A percentile compares a stretch with the other conserved stretches of the same genome.
Evolutionary conservation across 2,797 vertebrate genomes (phyloP).

Genomic region (Oreochromis mossambicus): DNA sequence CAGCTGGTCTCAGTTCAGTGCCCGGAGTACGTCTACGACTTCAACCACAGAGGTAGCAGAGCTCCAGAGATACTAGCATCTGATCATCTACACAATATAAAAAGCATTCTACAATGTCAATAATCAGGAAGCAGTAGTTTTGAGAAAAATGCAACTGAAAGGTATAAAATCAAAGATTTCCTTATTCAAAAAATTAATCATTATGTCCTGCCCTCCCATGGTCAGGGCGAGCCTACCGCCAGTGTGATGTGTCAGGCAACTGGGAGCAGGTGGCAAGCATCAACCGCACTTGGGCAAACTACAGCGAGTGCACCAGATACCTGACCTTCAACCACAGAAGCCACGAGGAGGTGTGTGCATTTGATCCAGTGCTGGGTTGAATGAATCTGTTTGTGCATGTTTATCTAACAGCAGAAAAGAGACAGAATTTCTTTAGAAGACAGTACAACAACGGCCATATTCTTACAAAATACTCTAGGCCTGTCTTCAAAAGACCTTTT

Average conservation of each 20-base stretch:
- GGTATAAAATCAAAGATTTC: neutral
- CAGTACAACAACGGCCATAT: neutral
- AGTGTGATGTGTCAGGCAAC: conserved; percentile 76
- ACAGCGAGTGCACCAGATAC: conserved; percentile 85
- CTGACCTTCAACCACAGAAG: conserved; percentile 74
- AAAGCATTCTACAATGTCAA: neutral
- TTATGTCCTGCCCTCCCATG: neutral
- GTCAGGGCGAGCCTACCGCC: conserved; percentile 84
- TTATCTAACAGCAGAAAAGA: neutral
- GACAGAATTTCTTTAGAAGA: neutral
- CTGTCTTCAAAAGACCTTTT: neutral
- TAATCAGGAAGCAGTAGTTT: neutral
- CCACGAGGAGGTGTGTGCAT: conserved; percentile 77
- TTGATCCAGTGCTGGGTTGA: neutral
- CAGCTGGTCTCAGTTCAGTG: conserved; percentile 81
- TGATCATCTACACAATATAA: neutral
- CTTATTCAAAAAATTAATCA: neutral
- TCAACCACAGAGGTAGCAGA: conserved; percentile 84
- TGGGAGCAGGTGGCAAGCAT: conserved; percentile 82
- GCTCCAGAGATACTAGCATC: neutral
- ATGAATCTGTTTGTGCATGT: neutral
- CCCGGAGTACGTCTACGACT: conserved; percentile 90
- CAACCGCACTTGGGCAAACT: conserved; percentile 93
- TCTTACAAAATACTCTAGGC: neutral
- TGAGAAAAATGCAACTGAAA: neutral